These are phyloP conservation scores for Megamerina dolium DNA, from an alignment of 2,888 invertebrate species.

Conservation along the genomic window DNA sequence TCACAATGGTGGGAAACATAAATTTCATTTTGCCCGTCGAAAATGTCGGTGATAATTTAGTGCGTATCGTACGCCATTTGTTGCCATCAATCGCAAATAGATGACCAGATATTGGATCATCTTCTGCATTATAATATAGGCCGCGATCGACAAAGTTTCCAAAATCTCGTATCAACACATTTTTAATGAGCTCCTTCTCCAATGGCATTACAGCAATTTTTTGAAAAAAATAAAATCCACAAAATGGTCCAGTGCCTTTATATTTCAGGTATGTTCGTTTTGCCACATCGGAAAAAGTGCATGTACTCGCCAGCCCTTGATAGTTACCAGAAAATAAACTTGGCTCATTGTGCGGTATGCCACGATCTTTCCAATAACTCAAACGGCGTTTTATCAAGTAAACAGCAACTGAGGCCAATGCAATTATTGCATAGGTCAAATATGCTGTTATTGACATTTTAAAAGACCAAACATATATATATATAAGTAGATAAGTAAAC, in stretches of 20 bases:
- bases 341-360: constrained; percentile 19
- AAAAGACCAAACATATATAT: no score
- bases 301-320: constrained; percentile 11
- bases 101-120: constrained; percentile 22
- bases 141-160: constrained; percentile 21
- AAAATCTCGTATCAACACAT: constrained; percentile 18
- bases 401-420: constrained; percentile 1
- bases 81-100: constrained; percentile 36
- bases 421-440: constrained; percentile 3
- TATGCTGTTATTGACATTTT: constrained; percentile 9
- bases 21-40: constrained; percentile 37
- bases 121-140: constrained; percentile 19
- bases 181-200: constrained; percentile 15
- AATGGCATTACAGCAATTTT: constrained; percentile 19
- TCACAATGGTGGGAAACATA: constrained; percentile 29
- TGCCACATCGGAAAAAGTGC: constrained; percentile 16
- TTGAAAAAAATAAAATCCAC: constrained; percentile 33
- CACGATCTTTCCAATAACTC: constrained; percentile 19
- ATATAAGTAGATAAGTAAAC: no score
- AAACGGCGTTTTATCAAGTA: constrained; percentile 13
- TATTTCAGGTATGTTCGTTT: constrained; percentile 25
- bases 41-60: constrained; percentile 35
- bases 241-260: constrained; percentile 32
- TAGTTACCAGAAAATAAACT: constrained; percentile 18
- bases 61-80: constrained; percentile 38